Evolutionary conservation across 2,888 invertebrate genomes (phyloP).

Genomic region (Blomia tropicalis): DNA sequence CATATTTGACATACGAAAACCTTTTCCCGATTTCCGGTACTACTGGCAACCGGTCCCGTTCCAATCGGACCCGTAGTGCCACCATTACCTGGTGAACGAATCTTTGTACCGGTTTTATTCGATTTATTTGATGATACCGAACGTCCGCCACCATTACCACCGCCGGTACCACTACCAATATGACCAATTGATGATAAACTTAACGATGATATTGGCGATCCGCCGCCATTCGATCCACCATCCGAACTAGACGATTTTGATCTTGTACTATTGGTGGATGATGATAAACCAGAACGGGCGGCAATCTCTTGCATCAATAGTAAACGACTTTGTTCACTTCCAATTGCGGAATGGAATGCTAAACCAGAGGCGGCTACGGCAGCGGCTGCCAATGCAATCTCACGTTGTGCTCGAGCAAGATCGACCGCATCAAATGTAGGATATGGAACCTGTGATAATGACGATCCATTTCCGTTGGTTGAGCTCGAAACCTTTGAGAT

Average conservation of each 20-base stretch:
- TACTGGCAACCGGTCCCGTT: constrained; percentile 23
- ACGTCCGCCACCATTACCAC: too few relatives aligned
- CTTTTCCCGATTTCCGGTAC: constrained; percentile 44
- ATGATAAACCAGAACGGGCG: background rate
- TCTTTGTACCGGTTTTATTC: constrained; percentile 22
- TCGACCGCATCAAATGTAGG: background rate
- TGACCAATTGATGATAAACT: background rate
- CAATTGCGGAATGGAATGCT: background rate
- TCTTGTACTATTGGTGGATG: constrained; percentile 17
- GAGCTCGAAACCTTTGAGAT: constrained; percentile 6
- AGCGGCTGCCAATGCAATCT: constrained; percentile 22
- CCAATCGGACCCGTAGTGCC: too few relatives aligned
- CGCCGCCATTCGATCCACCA: background rate
- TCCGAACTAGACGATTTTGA: constrained; percentile 23
- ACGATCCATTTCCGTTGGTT: background rate
- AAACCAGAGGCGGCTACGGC: constrained; percentile 19
- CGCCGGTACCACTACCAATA: background rate
- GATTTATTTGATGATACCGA: too few relatives aligned
- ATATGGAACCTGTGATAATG: background rate
- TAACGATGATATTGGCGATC: background rate
- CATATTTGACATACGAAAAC: constrained; percentile 76
- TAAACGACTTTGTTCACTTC: constrained; percentile 1
- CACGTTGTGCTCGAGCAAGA: constrained; percentile 16
- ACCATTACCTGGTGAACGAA: constrained; percentile 23
- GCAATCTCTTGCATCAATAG: constrained; percentile 15